Evolutionary conservation across 2,113 vertebrate genomes (phyloP), one percentile per base, ranked within the genome.

Genomic region (Cygnus atratus): DNA sequence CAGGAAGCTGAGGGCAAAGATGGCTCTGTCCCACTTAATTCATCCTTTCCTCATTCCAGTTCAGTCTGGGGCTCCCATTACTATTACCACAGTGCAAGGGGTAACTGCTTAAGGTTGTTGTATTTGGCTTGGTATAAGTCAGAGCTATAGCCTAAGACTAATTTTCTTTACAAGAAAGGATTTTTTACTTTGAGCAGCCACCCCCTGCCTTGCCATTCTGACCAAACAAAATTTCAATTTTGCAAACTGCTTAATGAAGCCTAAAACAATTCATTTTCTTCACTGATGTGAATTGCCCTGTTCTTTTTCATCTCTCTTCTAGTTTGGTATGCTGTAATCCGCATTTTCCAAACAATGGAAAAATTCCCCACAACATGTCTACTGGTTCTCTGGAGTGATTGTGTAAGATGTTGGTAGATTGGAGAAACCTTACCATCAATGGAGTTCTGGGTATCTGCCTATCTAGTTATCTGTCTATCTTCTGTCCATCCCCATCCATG

Each of bases 81-180:
- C 55, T 63, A 0, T 28, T 77, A 46, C 28, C 0, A 3, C 2
- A 1, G 43, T 37, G 21, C 44, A 55, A 85, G 63, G 82, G 50
- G 43, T 46, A 84, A 65, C 37, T 19, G 59, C 79, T 94, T 19
- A 58, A 77, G 31, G 85, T 73, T 77, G 75, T 78, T 95, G 59
- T 74, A 65, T 71, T 95, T 96, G 95, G 85, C 79, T 96, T 59
- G 0, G 0, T 44, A 74, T 72, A 87, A 95, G 65, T 57, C 50
- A 80, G 72, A 90, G n/a, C 50, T 59, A 17, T 50, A 94, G 59
- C 63, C 92, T 67, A 86, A 22, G 71, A 80, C 65, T 68, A 21
- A 88, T 93, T 94, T 80, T 92, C 79, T 52, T 57, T 78, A 59
- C 50, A 94, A 88, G 71, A 92, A 85, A 92, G 70, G 87, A 67